Base-by-base conservation (phyloP, 2,888 invertebrate species). In the Gonocerus acuteangulatus region DNA sequence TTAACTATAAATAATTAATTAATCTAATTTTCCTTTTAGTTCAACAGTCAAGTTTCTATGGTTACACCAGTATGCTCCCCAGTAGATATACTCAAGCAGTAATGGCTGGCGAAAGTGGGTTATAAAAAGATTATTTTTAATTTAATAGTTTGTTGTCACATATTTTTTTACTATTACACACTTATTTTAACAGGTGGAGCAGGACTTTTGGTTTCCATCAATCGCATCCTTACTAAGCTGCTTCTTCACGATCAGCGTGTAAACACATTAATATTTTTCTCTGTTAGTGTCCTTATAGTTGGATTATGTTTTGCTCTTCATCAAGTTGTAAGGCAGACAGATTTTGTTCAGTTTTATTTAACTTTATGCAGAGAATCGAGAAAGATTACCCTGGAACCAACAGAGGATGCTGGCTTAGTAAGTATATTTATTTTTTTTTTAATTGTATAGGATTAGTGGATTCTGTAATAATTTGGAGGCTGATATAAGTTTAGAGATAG, bases 41-140 rank as follows among this genome's bases (percentile, higher is more conserved):
- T 62, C 94, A 94, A 74, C 94, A 94, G 73, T 92, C 92, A 1
- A 93, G 93, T 71, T 94, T 93, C 75, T 94, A 94, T 73, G 94
- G 94, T 2, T 93, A 91, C 73, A 90, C 93, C 1, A 91, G 92
- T 63, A 93, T 93, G 84, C 77, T 94, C 65, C 94, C 94, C 19
- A 85, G 87, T 66, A 78, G 86, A 66, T 94, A 93, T 71, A 94
- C 93, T 0, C 93, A 94, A 74, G 93, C 94, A 32, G 91, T 94
- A 1, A 94, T 94, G 94, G 88, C 89, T 3, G 94, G 94, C 63
- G 94, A 94, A 80, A 94, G 93, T 87, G 78, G 80, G 81, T 77
- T 63, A 15, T 18, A 32, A n/a, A n/a, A n/a, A n/a, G n/a, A 18
- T 51, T 48, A n/a, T 2, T 18, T 44, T 32, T 1, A 21, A n/a